Base-by-base conservation (phyloP, 2,888 invertebrate genomes). In the Idaea dimidiata region DNA sequence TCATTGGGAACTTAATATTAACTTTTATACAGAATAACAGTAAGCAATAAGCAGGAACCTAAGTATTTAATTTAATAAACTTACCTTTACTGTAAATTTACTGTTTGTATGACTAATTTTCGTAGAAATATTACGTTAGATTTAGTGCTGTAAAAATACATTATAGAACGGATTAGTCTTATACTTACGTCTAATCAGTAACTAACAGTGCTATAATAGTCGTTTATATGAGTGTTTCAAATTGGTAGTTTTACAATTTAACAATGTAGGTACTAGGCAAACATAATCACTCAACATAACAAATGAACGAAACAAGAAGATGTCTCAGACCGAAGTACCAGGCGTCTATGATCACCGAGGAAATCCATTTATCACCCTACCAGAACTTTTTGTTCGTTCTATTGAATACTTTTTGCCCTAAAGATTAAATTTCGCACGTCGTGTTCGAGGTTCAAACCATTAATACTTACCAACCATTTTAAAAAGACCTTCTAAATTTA, bases 341-440 rank as follows among this genome's bases (percentile, higher is more conserved):
- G 76, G 76, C 76, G 75, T 70, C 73, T 79, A 80, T 81, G 82
- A 85, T 84, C 85, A 79, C 77, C 79, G 67, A 78, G 68, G 68
- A 72, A 76, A 78, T 84, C 80, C 86, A 91, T 91, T 90, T 89
- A 91, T 91, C 91, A 91, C 86, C 75, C 71, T 74, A 17, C 56
- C 56, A 56, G 43, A 43, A 43, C 87, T 91, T 91, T 90, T 91
- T 91, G 84, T 88, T 81, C 76, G 73, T 74, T 83, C 88, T 82
- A 88, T 91, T 89, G 87, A 87, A 87, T 87, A 88, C 91, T 91
- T 91, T 91, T 91, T 91, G 90, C 81, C 80, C 74, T 81, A 80
- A 82, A 91, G 91, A 91, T 91, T 91, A 90, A 91, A 91, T 91
- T 91, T 91, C 87, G 80, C 81, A 74, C 84, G 86, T 83, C 86